Conservation (phyloP, 2,113 vertebrate genomes). For the Herpailurus yagouaroundi region DNA sequence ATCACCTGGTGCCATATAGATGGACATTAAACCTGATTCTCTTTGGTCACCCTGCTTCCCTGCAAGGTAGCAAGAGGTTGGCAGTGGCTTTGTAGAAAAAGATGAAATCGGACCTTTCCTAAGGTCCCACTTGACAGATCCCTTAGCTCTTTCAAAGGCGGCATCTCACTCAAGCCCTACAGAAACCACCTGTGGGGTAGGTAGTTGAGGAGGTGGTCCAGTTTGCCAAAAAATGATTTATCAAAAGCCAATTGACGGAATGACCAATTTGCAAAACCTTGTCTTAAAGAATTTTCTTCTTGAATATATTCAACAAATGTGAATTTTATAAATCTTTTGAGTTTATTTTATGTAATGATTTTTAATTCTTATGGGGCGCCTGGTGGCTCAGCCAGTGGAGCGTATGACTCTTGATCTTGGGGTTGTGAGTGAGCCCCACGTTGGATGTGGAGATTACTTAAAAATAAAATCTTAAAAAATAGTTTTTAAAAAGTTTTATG, state of each 20-base stretch:
- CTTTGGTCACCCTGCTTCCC: background rate
- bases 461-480: no score
- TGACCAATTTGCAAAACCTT: background rate
- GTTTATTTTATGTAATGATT: background rate
- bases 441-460: no score
- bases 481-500: background rate
- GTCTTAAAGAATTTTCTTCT: background rate
- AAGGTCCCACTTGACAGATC: background rate
- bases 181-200: background rate
- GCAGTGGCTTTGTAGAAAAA: background rate
- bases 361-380: background rate
- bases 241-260: background rate
- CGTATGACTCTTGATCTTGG: no score
- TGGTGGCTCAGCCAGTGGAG: no score
- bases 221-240: background rate
- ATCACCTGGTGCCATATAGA: background rate
- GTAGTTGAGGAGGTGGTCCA: background rate
- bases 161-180: background rate
- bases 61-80: background rate
- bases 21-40: background rate
- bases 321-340: background rate
- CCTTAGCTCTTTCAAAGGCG: background rate
- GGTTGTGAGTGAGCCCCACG: no score
- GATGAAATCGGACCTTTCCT: background rate
- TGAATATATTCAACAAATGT: constrained; percentile 14